These are phyloP conservation scores for Meliscaeva auricollis DNA, from an alignment of 2,888 invertebrate species.

Conservation along the genomic window DNA sequence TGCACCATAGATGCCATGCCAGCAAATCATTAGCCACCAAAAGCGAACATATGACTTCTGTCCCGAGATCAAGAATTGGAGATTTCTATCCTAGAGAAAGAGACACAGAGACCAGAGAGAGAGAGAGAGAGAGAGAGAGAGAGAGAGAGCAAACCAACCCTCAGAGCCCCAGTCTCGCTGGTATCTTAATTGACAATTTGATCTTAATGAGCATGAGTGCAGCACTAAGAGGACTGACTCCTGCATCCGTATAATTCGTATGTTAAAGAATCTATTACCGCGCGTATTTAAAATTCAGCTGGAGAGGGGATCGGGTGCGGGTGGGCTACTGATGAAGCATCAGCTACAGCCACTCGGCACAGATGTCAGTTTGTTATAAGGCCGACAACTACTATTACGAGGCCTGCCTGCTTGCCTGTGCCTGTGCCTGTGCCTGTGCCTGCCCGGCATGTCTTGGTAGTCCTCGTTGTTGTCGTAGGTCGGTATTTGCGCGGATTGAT, in stretches of 20 bases:
- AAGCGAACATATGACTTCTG: slow-evolving; percentile 75
- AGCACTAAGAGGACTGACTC: slow-evolving; percentile 50
- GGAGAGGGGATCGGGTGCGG: slow-evolving; percentile 6
- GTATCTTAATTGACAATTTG: slow-evolving; percentile 76
- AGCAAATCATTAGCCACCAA: slow-evolving; percentile 75
- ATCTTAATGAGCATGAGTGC: slow-evolving; percentile 75
- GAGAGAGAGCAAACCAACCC: slow-evolving; percentile 12
- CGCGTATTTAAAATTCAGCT: slow-evolving; percentile 73
- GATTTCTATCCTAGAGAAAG: slow-evolving; percentile 67
- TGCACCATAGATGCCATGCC: slow-evolving; percentile 54
- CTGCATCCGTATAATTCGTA: slow-evolving; percentile 44
- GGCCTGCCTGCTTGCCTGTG: slow-evolving; percentile 5
- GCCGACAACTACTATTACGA: slow-evolving; percentile 1
- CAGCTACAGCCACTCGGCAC: slow-evolving; percentile 18
- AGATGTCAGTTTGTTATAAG: slow-evolving; percentile 32
- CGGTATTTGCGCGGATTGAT: slow-evolving; percentile 67
- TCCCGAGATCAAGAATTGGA: slow-evolving; percentile 68
- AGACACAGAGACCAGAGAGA: too few relatives aligned
- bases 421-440: too few relatives aligned
- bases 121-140: slow-evolving; percentile 21
- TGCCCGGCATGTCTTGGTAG: slow-evolving; percentile 24
- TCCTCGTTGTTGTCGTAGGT: slow-evolving; percentile 7
- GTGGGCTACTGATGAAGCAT: slow-evolving; percentile 17
- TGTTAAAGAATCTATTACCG: slow-evolving; percentile 70
- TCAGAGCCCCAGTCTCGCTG: slow-evolving; percentile 3